Evolutionary conservation across 2,113 vertebrate genomes (phyloP).

Genomic region (Danio rerio): DNA sequence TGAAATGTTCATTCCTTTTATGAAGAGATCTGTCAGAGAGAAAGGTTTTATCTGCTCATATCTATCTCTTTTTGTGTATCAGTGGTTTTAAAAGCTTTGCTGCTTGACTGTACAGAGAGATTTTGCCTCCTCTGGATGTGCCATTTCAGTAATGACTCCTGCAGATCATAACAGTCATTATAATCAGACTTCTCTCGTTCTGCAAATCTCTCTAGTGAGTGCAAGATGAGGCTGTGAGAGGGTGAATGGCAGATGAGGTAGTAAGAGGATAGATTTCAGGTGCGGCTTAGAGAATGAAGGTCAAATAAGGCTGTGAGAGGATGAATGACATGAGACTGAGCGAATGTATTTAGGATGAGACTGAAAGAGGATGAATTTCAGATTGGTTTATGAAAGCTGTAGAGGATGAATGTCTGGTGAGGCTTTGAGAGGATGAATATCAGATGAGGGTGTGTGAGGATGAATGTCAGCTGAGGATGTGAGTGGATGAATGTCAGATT

Average conservation of each 20-base stretch:
- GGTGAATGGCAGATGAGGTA: slow-evolving; percentile 8
- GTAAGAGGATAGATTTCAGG: not conserved
- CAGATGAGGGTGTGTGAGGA: not conserved
- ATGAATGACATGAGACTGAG: not conserved
- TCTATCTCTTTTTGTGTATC: slow-evolving; percentile 27
- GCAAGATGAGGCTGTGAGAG: not conserved
- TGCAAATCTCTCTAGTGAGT: not conserved
- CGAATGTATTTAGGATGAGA: too few species aligned
- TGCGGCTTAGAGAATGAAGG: not conserved
- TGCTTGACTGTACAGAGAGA: not conserved
- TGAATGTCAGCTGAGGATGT: not conserved
- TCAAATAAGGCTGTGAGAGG: not conserved
- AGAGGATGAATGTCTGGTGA: not conserved
- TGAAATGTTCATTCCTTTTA: slow-evolving; percentile 18
- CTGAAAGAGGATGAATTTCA: not conserved
- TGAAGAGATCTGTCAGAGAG: slow-evolving; percentile 12
- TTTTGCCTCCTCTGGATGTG: slow-evolving; percentile 10
- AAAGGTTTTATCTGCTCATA: slow-evolving; percentile 30
- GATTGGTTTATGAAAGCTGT: not conserved
- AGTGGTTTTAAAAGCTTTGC: slow-evolving; percentile 47
- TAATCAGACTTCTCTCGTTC: slow-evolving; percentile 15
- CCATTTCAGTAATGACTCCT: slow-evolving; percentile 38
- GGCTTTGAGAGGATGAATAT: not conserved
- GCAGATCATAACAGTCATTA: slow-evolving; percentile 28
- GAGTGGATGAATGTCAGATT: not conserved